Percentiles rank a stretch among this genome's conserved stretches.
Evolutionary conservation across 2,797 vertebrate species (phyloP).

Genomic region (Centropyge bicolor): DNA sequence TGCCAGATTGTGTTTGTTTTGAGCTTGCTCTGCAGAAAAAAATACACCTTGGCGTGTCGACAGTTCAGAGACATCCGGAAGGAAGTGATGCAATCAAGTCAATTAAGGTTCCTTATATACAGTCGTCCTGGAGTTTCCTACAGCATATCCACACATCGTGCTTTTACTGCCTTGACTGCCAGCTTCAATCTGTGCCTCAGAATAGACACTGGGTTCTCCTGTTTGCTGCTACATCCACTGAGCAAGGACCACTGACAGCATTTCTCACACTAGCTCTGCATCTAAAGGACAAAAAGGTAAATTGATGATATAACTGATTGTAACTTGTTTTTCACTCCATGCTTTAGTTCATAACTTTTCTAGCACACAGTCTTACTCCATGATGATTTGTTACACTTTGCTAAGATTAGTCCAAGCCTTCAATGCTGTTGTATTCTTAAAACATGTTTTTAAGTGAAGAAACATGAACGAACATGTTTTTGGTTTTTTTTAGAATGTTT

Average conservation of each 20-base stretch:
- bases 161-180: slow-evolving; percentile 38
- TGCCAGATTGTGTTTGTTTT: slow-evolving; percentile 67
- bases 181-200: slow-evolving; percentile 40
- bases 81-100: slow-evolving; percentile 84
- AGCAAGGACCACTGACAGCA: slow-evolving; percentile 28
- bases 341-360: background rate
- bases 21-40: slow-evolving; percentile 57
- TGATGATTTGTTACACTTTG: background rate
- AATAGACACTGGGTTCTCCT: slow-evolving; percentile 37
- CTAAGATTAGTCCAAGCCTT: background rate
- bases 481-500: background rate
- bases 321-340: background rate
- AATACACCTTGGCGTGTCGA: slow-evolving; percentile 68
- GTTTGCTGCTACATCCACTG: slow-evolving; percentile 23
- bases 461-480: no score
- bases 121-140: slow-evolving; percentile 45
- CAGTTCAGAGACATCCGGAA: slow-evolving; percentile 70
- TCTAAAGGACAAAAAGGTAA: slow-evolving; percentile 42
- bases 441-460: background rate
- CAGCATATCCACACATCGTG: slow-evolving; percentile 65
- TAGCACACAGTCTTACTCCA: background rate
- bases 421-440: background rate
- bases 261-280: slow-evolving; percentile 31
- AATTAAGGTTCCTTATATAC: slow-evolving; percentile 77
- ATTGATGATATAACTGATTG: slow-evolving; percentile 15